Percentiles rank a stretch among this genome's conserved stretches.
These are phyloP conservation scores for Pocillopora verrucosa DNA, from an alignment of 64 coral and sea anemone species.

Conservation along the genomic window DNA sequence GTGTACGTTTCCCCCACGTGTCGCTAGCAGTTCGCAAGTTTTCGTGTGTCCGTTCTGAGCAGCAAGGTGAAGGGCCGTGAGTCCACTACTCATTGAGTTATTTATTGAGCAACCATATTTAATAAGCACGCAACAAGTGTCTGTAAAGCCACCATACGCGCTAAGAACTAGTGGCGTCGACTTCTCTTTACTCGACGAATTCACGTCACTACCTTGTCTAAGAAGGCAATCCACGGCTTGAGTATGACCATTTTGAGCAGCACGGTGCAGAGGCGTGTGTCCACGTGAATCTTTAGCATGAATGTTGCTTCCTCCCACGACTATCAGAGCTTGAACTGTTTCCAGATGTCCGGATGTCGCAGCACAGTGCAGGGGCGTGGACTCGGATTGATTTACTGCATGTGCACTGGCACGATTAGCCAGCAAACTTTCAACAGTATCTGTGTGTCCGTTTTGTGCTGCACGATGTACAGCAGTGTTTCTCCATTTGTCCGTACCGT, in stretches of 20 bases:
- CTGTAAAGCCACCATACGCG: slow-evolving; percentile 61
- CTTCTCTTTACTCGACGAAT: slow-evolving; percentile 45
- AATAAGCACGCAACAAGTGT: slow-evolving; percentile 57
- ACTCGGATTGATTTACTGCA: slow-evolving; percentile 48
- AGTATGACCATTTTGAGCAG: slow-evolving; percentile 81
- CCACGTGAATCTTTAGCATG: slow-evolving; percentile 71
- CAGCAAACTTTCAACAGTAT: slow-evolving; percentile 43
- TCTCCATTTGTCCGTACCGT: slow-evolving; percentile 66
- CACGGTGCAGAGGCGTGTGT: slow-evolving; percentile 54
- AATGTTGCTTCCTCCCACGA: slow-evolving; percentile 32
- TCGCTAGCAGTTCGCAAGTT: slow-evolving; percentile 52
- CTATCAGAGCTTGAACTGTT: slow-evolving; percentile 56
- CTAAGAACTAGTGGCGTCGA: slow-evolving; percentile 60
- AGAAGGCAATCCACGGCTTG: slow-evolving; percentile 37
- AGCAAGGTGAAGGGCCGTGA: slow-evolving; percentile 70
- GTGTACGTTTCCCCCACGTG: slow-evolving; percentile 49
- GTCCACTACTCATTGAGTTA: slow-evolving; percentile 39
- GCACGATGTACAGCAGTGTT: slow-evolving; percentile 63
- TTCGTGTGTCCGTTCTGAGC: slow-evolving; percentile 76
- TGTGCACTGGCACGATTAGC: slow-evolving; percentile 55
- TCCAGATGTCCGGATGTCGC: slow-evolving; percentile 58
- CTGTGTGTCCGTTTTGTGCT: slow-evolving; percentile 69
- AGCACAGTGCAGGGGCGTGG: slow-evolving; percentile 63
- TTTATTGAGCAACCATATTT: slow-evolving; percentile 48
- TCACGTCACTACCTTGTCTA: slow-evolving; percentile 44